Conservation (phyloP, 2,797 vertebrate species). For the Podarcis lilfordi region DNA sequence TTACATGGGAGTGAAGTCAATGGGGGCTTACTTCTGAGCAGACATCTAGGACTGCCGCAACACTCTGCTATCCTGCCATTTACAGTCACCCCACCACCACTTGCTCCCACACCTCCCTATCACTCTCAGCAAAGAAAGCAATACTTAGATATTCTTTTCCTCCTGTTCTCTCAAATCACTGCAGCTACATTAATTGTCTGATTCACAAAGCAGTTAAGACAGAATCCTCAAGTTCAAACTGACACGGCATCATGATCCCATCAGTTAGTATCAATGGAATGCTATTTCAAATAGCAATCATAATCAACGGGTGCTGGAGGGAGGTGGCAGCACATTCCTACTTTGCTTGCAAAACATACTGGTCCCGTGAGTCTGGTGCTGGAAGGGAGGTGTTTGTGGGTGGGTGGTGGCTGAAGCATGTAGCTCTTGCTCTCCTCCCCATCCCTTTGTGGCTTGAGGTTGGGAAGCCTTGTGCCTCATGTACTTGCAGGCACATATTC, state of each 20-base stretch:
- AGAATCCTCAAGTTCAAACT: not conserved
- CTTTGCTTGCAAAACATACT: not conserved
- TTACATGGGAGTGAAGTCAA: not conserved
- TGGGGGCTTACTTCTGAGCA: not conserved
- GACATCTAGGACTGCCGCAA: not conserved
- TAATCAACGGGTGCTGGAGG: not conserved
- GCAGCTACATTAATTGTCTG: not conserved
- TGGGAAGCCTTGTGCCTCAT: not conserved
- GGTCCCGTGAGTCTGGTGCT: not conserved
- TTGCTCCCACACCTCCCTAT: no score
- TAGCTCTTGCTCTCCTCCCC: not conserved
- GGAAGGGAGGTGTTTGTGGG: not conserved
- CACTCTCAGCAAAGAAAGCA: no score
- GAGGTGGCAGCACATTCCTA: not conserved
- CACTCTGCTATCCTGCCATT: not conserved
- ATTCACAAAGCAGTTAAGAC: not conserved
- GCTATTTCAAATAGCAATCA: not conserved
- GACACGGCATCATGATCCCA: not conserved
- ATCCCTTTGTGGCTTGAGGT: not conserved
- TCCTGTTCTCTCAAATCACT: not conserved
- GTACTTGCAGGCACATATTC: not conserved
- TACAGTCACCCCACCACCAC: no score
- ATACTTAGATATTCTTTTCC: no score
- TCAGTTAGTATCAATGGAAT: not conserved
- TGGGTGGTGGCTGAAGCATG: not conserved